Evolutionary conservation across 2,113 vertebrate genomes (phyloP), one percentile per base, ranked within the genome.

Genomic region (Boleophthalmus pectinirostris): DNA sequence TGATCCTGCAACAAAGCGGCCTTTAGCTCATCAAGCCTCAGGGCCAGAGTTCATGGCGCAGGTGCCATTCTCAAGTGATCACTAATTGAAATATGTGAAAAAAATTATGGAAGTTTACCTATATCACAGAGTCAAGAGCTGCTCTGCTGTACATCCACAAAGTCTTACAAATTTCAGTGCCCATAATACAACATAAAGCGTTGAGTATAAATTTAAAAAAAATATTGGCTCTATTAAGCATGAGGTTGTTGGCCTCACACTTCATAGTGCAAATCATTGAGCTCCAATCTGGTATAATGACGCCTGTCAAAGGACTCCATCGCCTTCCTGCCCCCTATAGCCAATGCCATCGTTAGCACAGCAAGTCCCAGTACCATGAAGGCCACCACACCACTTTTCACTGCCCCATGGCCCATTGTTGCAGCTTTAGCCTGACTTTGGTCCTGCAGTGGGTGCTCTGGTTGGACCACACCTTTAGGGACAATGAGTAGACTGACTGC

Each of bases 191-290:
- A 1, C 8, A 60, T 79, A 24, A 69, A 61, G 65, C 10, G 12
- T 64, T 38, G 29, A 18, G 18, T 75, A 57, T 65, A 69, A 33
- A 13, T 18, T 63, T 21, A 25, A 7, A 82, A 70, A 20, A 33
- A 33, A 18, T 20, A 73, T 35, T 20, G 1, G 46, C 58, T 61
- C 16, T 53, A n/a, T 33, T 24, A 65, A 15, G 14, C 3, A 21
- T 46, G 12, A 35, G 16, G 9, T 66, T 47, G 29, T 35, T 47
- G 49, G 4, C 8, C 18, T 89, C 70, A 94, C 66, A 94, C 90
- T 75, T 93, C 94, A 0, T 93, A 94, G 85, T 94, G 93, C 45
- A 94, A 89, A 70, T 94, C 94, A 10, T 93, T 93, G 12, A 94
- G 93, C 82, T 94, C 94, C 86, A 94, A 90, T 72, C 94, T 83